phyloP scores from a whole-genome alignment of 1,140 invertebrate species.

The Ceratosolen fusciceps region DNA sequence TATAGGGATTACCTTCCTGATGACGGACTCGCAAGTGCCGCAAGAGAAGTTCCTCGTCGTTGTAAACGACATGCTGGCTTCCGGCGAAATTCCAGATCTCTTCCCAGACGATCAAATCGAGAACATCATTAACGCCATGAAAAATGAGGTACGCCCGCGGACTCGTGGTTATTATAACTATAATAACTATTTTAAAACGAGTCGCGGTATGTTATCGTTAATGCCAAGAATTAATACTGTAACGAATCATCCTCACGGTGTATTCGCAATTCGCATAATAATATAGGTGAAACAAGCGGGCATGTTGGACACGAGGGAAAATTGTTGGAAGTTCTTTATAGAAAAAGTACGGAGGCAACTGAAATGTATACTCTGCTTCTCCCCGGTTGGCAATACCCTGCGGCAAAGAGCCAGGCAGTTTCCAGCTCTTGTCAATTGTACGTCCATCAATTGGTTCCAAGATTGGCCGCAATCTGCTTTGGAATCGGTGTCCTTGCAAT shows the following conservation, averaged over 20 bases:
- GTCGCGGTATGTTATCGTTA: no score
- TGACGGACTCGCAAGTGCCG: conserved; percentile 94
- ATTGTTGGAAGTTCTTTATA: conserved; percentile 97
- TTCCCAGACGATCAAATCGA: conserved; percentile 93
- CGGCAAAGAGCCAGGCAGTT: conserved; percentile 90
- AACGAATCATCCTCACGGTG: no score
- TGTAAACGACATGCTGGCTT: conserved; percentile 94
- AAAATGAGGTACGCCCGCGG: conserved; percentile 92
- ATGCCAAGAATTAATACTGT: no score
- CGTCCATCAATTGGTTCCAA: conserved; percentile 96
- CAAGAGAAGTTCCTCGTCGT: conserved; percentile 93
- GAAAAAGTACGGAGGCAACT: conserved; percentile 84
- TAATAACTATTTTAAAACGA: no score
- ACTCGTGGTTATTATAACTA: no score
- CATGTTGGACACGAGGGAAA: conserved; percentile 88
- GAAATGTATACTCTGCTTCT: conserved; percentile 90
- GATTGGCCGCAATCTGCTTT: conserved; percentile 95
- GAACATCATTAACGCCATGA: conserved; percentile 85
- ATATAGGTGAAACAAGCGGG: conserved; percentile 80
- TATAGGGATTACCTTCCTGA: conserved; percentile 89
- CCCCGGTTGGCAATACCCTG: conserved; percentile 89
- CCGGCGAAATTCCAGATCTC: conserved; percentile 93
- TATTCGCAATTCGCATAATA: no score
- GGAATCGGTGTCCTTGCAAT: conserved; percentile 88
- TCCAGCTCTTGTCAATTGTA: conserved; percentile 94